Conservation (phyloP, 2,888 invertebrate species). For the Campaea margaritaria region DNA sequence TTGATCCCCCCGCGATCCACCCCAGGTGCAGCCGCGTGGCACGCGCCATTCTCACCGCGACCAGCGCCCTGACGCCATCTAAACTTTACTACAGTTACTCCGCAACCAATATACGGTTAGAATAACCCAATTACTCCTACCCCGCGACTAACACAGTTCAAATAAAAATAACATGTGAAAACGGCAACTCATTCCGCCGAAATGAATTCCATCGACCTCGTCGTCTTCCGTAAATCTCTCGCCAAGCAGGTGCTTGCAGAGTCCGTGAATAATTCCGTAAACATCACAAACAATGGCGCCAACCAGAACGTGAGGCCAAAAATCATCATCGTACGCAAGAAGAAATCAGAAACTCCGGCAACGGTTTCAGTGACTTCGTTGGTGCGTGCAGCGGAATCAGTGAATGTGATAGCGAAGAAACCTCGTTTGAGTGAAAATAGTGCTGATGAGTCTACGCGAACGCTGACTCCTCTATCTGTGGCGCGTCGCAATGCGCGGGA, state of each 20-base stretch:
- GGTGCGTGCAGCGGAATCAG: constrained; percentile 68
- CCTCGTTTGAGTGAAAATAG: constrained; percentile 73
- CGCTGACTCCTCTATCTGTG: constrained; percentile 92
- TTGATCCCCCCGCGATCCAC: constrained; percentile 80
- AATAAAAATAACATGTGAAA: constrained; percentile 76
- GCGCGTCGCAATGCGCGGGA: constrained; percentile 96
- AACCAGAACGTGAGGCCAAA: constrained; percentile 74
- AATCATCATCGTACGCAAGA: constrained; percentile 84
- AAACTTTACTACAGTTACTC: constrained; percentile 57
- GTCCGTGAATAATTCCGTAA: constrained; percentile 85
- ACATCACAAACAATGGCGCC: constrained; percentile 77
- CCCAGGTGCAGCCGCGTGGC: constrained; percentile 82
- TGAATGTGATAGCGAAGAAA: constrained; percentile 65
- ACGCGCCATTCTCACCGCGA: constrained; percentile 82
- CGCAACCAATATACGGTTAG: constrained; percentile 31
- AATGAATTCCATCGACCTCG: constrained; percentile 86
- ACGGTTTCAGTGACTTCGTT: constrained; percentile 78
- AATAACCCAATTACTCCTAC: constrained; percentile 45
- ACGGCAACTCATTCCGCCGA: constrained; percentile 64
- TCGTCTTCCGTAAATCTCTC: constrained; percentile 86
- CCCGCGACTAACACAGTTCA: constrained; percentile 62
- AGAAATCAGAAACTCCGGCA: constrained; percentile 71
- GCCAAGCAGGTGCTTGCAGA: constrained; percentile 88
- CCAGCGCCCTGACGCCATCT: constrained; percentile 81
- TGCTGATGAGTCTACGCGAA: constrained; percentile 75